Conservation (phyloP, 2,888 invertebrate genomes). For the Phytoseiulus persimilis region DNA sequence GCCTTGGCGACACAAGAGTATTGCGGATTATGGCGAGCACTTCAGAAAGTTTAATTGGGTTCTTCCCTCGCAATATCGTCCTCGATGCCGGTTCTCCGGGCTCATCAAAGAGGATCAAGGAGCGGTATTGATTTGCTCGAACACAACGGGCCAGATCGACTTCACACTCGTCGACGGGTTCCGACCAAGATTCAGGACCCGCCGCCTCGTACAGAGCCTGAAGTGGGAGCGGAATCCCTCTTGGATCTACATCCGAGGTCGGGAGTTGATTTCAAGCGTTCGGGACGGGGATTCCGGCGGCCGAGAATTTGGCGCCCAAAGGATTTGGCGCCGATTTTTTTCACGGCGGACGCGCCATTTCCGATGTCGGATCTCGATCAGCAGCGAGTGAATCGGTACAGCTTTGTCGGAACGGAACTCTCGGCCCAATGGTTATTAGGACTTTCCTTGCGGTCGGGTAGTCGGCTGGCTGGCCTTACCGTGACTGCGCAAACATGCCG, state of each 20-base stretch:
- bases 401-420: neutral
- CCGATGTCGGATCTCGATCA: too few species aligned
- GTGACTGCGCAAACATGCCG: neutral
- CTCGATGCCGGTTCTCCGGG: neutral
- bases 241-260: too few species aligned
- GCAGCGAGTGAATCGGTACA: too few species aligned
- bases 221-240: too few species aligned
- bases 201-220: neutral
- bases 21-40: neutral
- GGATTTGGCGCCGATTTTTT: too few species aligned
- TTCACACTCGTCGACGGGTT: neutral
- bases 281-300: too few species aligned
- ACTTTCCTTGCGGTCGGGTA: neutral
- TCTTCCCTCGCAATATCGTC: neutral
- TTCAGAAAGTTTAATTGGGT: neutral
- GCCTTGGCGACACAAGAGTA: neutral
- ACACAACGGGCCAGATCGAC: neutral
- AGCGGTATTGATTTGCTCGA: neutral
- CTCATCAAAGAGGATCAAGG: neutral
- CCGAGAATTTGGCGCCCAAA: too few species aligned
- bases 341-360: too few species aligned
- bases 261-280: too few species aligned
- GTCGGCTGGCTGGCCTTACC: neutral
- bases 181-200: neutral
- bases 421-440: neutral